These are phyloP conservation scores for Cartodere bifasciata DNA, from an alignment of 2,888 invertebrate genomes.

Conservation along the genomic window DNA sequence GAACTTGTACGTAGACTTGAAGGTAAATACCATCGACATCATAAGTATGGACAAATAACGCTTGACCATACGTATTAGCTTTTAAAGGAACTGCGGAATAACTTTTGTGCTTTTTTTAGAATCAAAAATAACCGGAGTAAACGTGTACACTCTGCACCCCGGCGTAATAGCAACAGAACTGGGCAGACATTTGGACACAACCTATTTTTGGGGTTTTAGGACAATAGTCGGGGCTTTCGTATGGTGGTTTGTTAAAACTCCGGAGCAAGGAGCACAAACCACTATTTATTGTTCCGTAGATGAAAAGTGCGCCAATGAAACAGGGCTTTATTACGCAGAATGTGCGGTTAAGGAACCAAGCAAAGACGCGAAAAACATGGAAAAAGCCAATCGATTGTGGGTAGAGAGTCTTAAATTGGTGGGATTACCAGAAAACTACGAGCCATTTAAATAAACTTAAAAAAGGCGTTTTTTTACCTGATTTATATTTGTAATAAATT, in stretches of 20 bases:
- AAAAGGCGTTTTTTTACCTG: too few relatives aligned
- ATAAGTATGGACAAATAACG: background rate
- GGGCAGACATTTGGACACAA: slow-evolving; percentile 46
- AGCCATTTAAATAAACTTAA: slow-evolving; percentile 33
- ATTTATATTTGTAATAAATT: too few relatives aligned
- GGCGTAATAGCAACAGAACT: slow-evolving; percentile 66
- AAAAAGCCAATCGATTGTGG: slow-evolving; percentile 49
- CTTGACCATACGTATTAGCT: too few relatives aligned
- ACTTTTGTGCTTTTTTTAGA: slow-evolving; percentile 25
- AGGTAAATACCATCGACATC: slow-evolving; percentile 17
- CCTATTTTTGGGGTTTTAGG: slow-evolving; percentile 36
- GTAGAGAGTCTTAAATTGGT: slow-evolving; percentile 42
- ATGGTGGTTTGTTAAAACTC: slow-evolving; percentile 40
- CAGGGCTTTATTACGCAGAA: slow-evolving; percentile 46
- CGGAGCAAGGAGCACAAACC: slow-evolving; percentile 61
- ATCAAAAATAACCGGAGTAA: slow-evolving; percentile 38
- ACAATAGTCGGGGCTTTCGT: slow-evolving; percentile 29
- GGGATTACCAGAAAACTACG: slow-evolving; percentile 34
- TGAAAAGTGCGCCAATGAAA: slow-evolving; percentile 48
- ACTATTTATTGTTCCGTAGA: slow-evolving; percentile 59
- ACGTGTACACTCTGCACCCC: slow-evolving; percentile 59
- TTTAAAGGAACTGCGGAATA: too few relatives aligned
- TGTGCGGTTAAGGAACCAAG: slow-evolving; percentile 40
- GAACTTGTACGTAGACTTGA: slow-evolving; percentile 40
- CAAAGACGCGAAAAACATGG: slow-evolving; percentile 37